These are phyloP conservation scores for Aquatica leii DNA, from an alignment of 2,888 invertebrate genomes.

Conservation along the genomic window DNA sequence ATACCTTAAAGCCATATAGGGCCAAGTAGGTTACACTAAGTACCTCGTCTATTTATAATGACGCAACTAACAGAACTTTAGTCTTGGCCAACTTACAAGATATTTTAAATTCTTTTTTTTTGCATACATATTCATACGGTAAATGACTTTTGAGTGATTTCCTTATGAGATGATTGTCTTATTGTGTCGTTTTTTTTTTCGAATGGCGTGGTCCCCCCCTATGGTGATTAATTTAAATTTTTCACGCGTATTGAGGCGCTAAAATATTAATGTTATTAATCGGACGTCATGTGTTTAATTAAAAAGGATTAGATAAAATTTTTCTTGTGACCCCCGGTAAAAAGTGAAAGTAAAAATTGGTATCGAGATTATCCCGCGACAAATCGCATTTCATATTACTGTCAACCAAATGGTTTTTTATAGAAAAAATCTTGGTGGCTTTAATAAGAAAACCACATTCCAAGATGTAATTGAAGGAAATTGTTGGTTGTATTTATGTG, in stretches of 20 bases:
- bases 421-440: neutral
- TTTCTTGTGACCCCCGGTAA: neutral
- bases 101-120: constrained; percentile 36
- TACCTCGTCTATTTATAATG: constrained; percentile 49
- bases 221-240: neutral
- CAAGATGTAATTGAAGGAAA: neutral
- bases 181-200: neutral
- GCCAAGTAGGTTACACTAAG: constrained; percentile 51
- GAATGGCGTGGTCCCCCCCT: neutral
- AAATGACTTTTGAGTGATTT: constrained; percentile 9
- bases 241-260: too few species aligned
- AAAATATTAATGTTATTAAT: too few species aligned
- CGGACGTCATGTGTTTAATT: too few species aligned
- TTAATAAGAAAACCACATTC: neutral
- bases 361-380: neutral
- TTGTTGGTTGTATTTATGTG: neutral
- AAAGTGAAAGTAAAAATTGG: neutral
- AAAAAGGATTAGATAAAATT: too few species aligned
- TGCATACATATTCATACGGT: constrained; percentile 37
- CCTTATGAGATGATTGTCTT: neutral
- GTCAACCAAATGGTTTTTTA: neutral
- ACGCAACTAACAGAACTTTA: constrained; percentile 38
- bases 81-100: constrained; percentile 23
- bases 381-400: neutral
- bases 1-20: constrained; percentile 47